Conservation (phyloP, 2,797 vertebrate species). For the Malurus splendens region DNA sequence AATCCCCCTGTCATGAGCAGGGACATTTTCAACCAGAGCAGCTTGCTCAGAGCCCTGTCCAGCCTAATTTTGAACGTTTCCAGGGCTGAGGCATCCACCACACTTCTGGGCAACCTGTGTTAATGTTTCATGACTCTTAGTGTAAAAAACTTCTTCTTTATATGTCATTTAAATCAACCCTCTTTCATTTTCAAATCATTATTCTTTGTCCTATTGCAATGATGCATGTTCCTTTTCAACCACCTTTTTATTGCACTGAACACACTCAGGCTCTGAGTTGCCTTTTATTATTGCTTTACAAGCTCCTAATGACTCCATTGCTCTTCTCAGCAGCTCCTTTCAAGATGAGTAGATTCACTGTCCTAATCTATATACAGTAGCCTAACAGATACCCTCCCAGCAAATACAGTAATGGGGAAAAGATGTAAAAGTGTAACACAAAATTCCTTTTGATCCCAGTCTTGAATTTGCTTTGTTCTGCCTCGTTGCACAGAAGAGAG, state of each 20-base stretch:
- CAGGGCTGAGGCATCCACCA: neutral
- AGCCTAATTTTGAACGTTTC: neutral
- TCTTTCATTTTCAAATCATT: neutral
- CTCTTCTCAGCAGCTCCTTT: neutral
- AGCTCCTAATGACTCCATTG: neutral
- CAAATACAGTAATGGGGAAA: neutral
- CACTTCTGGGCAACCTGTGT: neutral
- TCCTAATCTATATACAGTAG: neutral
- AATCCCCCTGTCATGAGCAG: neutral
- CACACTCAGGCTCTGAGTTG: neutral
- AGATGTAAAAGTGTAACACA: neutral
- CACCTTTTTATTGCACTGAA: neutral
- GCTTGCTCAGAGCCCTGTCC: neutral
- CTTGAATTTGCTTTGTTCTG: neutral
- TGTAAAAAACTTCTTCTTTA: neutral
- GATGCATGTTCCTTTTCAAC: neutral
- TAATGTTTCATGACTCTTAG: neutral
- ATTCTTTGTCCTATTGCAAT: neutral
- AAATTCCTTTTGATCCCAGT: neutral
- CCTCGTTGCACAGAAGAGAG: neutral
- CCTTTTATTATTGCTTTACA: neutral
- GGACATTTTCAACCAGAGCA: neutral
- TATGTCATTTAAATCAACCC: neutral
- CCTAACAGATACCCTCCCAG: neutral
- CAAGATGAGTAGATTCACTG: neutral